Percentiles rank a stretch among this genome's conserved stretches.
Conservation (phyloP, 2,113 vertebrate species). For the Gavia stellata region DNA sequence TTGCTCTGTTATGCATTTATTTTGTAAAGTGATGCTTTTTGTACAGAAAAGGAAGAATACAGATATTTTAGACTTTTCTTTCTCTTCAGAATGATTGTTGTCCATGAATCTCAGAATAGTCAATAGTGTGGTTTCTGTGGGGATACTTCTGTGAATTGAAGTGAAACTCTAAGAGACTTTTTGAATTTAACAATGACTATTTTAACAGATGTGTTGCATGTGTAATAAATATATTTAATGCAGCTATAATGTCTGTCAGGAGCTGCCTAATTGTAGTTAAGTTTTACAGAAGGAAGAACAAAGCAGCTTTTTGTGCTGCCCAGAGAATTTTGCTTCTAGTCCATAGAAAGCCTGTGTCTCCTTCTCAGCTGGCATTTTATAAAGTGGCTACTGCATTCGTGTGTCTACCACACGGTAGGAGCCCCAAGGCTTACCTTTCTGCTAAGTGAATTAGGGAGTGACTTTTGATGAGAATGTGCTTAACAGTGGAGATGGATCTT, state of each 20-base stretch:
- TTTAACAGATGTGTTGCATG: neutral
- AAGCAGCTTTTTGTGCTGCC: neutral
- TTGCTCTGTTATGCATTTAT: neutral
- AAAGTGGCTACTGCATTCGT: neutral
- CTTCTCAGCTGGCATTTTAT: neutral
- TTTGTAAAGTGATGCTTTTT: neutral
- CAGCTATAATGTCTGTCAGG: neutral
- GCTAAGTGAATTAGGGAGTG: neutral
- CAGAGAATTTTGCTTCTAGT: neutral
- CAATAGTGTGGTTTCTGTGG: neutral
- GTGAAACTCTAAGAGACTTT: neutral
- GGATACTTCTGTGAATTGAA: neutral
- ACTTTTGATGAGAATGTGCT: neutral
- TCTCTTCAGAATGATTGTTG: neutral
- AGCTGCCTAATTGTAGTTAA: neutral
- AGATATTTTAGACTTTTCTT: neutral
- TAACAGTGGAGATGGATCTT: neutral
- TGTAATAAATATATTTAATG: neutral
- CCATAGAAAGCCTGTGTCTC: neutral
- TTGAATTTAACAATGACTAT: neutral
- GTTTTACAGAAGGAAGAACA: neutral
- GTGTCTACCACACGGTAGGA: neutral
- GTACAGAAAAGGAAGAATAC: neutral
- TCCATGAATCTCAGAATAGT: neutral
- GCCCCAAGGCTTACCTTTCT: neutral